Evolutionary conservation across 53 echinoderm and acorn worm species (phyloP).

Genomic region (Arbacia lixula): DNA sequence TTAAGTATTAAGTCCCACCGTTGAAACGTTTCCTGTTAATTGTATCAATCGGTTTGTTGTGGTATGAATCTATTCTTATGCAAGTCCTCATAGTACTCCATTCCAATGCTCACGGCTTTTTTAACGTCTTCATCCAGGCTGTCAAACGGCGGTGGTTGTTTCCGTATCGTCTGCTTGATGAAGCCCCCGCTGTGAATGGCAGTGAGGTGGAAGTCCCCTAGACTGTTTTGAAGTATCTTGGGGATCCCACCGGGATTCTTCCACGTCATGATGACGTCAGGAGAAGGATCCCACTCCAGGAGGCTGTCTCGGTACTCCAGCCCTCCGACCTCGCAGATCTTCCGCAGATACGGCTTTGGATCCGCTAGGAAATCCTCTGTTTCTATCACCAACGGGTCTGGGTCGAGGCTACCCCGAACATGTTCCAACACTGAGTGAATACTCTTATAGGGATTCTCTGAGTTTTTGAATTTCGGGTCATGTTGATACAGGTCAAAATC

Average conservation of each 20-base stretch:
- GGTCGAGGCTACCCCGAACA: conserved; percentile 19
- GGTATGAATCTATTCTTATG: no score
- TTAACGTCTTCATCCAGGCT: no score
- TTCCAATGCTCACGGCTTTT: no score
- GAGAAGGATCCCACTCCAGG: conserved; percentile 28
- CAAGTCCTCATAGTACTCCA: no score
- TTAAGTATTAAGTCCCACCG: no score
- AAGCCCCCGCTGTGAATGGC: conserved; percentile 14
- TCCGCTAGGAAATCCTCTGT: conserved; percentile 24
- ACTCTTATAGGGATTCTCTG: neutral
- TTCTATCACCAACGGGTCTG: conserved; percentile 24
- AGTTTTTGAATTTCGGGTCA: conserved; percentile 17
- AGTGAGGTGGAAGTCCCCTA: conserved; percentile 2
- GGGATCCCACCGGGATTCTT: conserved; percentile 25
- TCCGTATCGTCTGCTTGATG: no score
- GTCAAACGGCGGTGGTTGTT: no score
- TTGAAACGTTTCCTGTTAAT: no score
- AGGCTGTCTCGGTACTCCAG: conserved; percentile 17
- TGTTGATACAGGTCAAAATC: neutral
- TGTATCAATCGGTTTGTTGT: no score
- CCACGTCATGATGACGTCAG: conserved; percentile 17
- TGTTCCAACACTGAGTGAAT: neutral
- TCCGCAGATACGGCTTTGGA: conserved; percentile 39
- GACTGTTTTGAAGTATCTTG: neutral
- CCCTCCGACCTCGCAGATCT: conserved; percentile 46